Evolutionary conservation across 2,888 invertebrate species (phyloP), one percentile per base, ranked within the genome.

Genomic region (Andrena marginata): DNA sequence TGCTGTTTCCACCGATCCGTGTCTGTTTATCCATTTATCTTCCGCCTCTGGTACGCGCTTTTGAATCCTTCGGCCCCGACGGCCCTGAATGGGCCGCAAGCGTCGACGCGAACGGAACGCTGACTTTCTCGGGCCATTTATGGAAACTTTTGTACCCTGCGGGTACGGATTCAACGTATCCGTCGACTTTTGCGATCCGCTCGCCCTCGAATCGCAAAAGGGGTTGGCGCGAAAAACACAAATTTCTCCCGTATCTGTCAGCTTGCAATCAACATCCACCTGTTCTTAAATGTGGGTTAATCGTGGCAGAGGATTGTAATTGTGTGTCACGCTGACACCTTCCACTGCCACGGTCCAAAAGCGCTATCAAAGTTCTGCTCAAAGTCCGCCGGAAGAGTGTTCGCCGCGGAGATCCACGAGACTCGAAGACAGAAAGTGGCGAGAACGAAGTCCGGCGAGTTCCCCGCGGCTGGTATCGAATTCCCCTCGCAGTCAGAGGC

Each of bases 1-100:
- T 26, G 62, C 54, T 63, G 63, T 56, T 56, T 42, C 13, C 49
- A n/a, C 64, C 64, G 76, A 33, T n/a, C 59, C 69, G 51, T 56
- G 56, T 59, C 68, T 65, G 73, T 73, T 59, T 77, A 62, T 65
- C 72, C 72, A 48, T 65, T 73, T 77, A 77, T 60, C 62, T 42
- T 63, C 16, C 29, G 35, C 20, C 62, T 26, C 71, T 71, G 35
- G 68, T 71, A 35, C 54, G 31, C 70, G 54, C 76, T 42, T 63
- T 68, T 68, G 76, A 62, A 54, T 42, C 54, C 54, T 71, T 76
- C 63, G 31, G 49, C 76, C 42, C 56, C 70, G 76, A 26, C 71
- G 31, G 51, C 29, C 42, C 42, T 42, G 35, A 29, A 42, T 63
- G 35, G 20, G 35, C 20, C 20, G 10, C 20, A 68, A 68, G 68